Conservation (phyloP, 1,140 invertebrate genomes). For the Drosophila pallidifrons region DNA sequence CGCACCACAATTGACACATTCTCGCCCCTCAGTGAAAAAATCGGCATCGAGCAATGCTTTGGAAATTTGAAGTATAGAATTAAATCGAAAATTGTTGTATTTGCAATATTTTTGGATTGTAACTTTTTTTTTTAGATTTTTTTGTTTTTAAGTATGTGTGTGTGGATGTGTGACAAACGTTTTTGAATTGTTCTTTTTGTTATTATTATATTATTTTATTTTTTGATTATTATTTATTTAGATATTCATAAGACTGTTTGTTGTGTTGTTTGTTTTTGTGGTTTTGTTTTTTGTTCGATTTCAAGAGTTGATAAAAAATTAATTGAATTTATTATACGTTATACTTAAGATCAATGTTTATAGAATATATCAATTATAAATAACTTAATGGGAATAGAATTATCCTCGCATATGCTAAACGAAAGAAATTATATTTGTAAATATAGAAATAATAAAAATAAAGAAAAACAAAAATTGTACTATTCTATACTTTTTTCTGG, state of each 20-base stretch:
- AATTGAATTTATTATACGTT: slow-evolving; percentile 85
- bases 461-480: background rate
- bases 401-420: background rate
- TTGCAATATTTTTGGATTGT: slow-evolving; percentile 35
- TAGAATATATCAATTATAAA: slow-evolving; percentile 12
- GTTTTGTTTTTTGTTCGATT: slow-evolving; percentile 43
- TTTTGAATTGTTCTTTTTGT: slow-evolving; percentile 31
- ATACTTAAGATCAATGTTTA: slow-evolving; percentile 14
- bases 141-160: slow-evolving; percentile 32
- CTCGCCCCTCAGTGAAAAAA: slow-evolving; percentile 94
- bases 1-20: slow-evolving; percentile 99
- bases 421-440: background rate
- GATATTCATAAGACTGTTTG: slow-evolving; percentile 39
- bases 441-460: background rate
- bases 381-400: background rate
- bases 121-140: slow-evolving; percentile 29
- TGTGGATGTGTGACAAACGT: slow-evolving; percentile 41
- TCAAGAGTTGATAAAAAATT: slow-evolving; percentile 79
- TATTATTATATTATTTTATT: slow-evolving; percentile 28
- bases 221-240: slow-evolving; percentile 39
- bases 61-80: slow-evolving; percentile 64
- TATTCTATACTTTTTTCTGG: background rate
- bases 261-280: slow-evolving; percentile 49
- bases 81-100: slow-evolving; percentile 59
- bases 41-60: slow-evolving; percentile 86